These are phyloP conservation scores for Sylvietta virens DNA, from an alignment of 2,113 vertebrate genomes.

Conservation along the genomic window DNA sequence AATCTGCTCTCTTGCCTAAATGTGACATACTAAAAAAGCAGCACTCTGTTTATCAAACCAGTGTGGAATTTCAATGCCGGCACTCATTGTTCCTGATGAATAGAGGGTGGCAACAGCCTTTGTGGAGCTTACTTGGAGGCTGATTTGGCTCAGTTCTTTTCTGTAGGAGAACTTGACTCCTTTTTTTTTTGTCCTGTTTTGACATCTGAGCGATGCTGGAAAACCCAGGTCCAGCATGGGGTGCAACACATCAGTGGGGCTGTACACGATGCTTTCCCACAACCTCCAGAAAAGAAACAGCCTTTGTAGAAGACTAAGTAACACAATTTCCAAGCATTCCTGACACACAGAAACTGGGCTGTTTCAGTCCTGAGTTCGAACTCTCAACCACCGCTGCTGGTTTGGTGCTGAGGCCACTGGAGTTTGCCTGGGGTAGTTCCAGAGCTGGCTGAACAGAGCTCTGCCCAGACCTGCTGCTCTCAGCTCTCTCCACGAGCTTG, in stretches of 20 bases:
- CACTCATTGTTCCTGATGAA: conserved; percentile 19
- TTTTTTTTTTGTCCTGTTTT: background rate
- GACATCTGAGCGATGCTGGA: background rate
- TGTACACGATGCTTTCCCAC: background rate
- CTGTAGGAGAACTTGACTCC: background rate
- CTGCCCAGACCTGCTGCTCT: background rate
- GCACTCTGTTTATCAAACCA: background rate
- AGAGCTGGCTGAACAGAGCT: background rate
- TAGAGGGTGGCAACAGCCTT: background rate
- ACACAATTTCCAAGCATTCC: background rate
- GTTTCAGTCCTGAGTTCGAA: background rate
- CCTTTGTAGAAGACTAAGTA: background rate
- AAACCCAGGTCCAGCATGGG: background rate
- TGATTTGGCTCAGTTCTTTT: background rate
- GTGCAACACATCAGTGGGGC: rapidly evolving
- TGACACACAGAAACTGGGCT: background rate
- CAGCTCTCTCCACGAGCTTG: background rate
- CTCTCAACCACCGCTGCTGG: background rate
- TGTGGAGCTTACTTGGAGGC: background rate
- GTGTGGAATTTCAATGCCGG: conserved; percentile 10
- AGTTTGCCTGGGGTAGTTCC: background rate
- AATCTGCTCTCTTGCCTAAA: conserved; percentile 4
- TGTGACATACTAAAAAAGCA: conserved; percentile 24
- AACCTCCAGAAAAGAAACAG: background rate
- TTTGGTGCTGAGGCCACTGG: background rate